phyloP scores from a whole-genome alignment of 2,113 vertebrate genomes.

The Lutjanus erythropterus region DNA sequence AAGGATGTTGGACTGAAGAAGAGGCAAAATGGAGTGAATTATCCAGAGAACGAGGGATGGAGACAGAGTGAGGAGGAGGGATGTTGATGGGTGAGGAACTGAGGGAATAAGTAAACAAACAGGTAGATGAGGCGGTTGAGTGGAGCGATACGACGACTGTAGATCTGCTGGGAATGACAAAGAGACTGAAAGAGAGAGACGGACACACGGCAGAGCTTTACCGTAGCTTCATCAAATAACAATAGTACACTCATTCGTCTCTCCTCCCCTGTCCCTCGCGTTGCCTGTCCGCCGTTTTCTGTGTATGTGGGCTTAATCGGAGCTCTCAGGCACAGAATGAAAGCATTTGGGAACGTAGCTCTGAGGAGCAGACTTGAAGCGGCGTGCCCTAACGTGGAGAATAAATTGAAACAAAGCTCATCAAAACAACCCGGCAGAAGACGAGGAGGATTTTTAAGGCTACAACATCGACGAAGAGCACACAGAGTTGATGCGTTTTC shows the following conservation, averaged over 20 bases:
- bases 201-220: slow-evolving; percentile 45
- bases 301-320: slow-evolving; percentile 60
- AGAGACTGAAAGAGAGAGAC: slow-evolving; percentile 40
- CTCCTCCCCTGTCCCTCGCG: slow-evolving; percentile 29
- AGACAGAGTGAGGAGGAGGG: slow-evolving; percentile 31
- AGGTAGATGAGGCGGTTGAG: slow-evolving; percentile 68
- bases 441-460: slow-evolving; percentile 12
- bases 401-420: slow-evolving; percentile 60
- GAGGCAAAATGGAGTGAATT: slow-evolving; percentile 44
- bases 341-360: slow-evolving; percentile 61
- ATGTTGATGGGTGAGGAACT: slow-evolving; percentile 62
- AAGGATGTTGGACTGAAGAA: neutral
- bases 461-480: neutral
- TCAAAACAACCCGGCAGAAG: slow-evolving; percentile 25
- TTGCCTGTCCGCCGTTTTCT: slow-evolving; percentile 34
- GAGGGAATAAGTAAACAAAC: slow-evolving; percentile 75
- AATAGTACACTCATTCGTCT: slow-evolving; percentile 1
- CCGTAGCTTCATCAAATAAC: slow-evolving; percentile 45
- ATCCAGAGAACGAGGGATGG: slow-evolving; percentile 38
- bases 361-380: slow-evolving; percentile 49
- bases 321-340: slow-evolving; percentile 66
- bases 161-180: slow-evolving; percentile 64
- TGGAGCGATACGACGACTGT: slow-evolving; percentile 51
- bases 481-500: neutral
- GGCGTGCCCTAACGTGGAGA: slow-evolving; percentile 11